Percentiles rank a stretch among this genome's conserved stretches.
These are phyloP conservation scores for Drosophila burlai DNA, from an alignment of 1,140 invertebrate genomes.

Conservation along the genomic window DNA sequence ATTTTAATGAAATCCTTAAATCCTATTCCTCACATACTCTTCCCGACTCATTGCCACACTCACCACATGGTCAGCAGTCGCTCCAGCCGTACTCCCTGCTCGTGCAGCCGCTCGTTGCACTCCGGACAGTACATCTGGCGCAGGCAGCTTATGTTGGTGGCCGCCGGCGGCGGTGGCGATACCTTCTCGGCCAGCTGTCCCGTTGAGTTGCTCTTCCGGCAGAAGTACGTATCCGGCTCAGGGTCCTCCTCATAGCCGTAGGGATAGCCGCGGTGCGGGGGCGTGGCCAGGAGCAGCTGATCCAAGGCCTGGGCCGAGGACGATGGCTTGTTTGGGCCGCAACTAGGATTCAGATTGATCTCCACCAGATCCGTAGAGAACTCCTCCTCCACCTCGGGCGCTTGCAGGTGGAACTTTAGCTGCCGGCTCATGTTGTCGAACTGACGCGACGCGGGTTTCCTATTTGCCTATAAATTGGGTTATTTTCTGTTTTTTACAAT, in stretches of 20 bases:
- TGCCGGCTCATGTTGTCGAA: conserved; percentile 64
- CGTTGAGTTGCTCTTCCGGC: conserved; percentile 70
- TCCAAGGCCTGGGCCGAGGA: conserved; percentile 62
- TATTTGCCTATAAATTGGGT: conserved; percentile 76
- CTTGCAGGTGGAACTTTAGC: conserved; percentile 64
- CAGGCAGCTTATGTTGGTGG: conserved; percentile 74
- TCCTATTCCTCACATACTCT: no score
- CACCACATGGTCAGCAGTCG: conserved; percentile 71
- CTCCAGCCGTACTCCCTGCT: conserved; percentile 73
- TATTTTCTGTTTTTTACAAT: conserved; percentile 59
- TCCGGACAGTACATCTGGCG: conserved; percentile 80
- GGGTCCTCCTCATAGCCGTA: conserved; percentile 69
- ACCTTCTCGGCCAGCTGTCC: conserved; percentile 72
- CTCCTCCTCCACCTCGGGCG: conserved; percentile 31
- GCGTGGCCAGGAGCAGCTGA: conserved; percentile 47
- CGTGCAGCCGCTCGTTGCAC: conserved; percentile 74
- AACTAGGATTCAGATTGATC: conserved; percentile 62
- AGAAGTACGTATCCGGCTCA: conserved; percentile 63
- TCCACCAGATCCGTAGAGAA: conserved; percentile 61
- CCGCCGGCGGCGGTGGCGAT: conserved; percentile 55
- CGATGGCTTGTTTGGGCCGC: conserved; percentile 50
- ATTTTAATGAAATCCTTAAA: neutral
- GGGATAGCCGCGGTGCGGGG: conserved; percentile 69
- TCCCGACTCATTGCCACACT: conserved; percentile 9
- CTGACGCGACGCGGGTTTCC: conserved; percentile 48